These are phyloP conservation scores for Chloroceryle inda DNA, from an alignment of 2,797 vertebrate species.

Conservation along the genomic window DNA sequence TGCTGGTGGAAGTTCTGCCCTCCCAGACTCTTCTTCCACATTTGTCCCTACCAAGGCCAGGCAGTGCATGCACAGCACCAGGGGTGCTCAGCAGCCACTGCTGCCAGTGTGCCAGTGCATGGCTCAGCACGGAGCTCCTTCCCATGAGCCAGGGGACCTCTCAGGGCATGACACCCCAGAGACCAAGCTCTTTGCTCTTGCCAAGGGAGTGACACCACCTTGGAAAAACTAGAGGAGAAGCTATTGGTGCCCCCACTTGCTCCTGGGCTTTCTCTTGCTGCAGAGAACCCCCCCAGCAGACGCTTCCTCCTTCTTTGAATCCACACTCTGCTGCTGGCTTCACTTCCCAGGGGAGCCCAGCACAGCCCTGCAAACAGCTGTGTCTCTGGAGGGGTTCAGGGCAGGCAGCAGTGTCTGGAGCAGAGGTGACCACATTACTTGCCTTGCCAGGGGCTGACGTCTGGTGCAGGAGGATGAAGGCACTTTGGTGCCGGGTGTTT, in stretches of 20 bases:
- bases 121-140: not conserved
- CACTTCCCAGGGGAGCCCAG: not conserved
- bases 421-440: not conserved
- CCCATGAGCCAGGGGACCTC: not conserved
- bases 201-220: not conserved
- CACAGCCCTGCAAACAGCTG: not conserved
- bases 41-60: fast-evolving
- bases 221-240: not conserved
- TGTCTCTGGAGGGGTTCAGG: fast-evolving
- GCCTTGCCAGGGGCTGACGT: fast-evolving
- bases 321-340: fast-evolving
- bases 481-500: fast-evolving
- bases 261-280: not conserved
- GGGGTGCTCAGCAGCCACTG: not conserved
- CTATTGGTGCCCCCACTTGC: not conserved
- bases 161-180: not conserved
- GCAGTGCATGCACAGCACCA: fast-evolving
- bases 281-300: not conserved
- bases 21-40: fast-evolving
- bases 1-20: not conserved
- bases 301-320: not conserved
- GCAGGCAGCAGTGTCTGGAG: fast-evolving
- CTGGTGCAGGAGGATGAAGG: not conserved
- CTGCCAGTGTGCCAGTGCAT: fast-evolving
- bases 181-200: not conserved